Evolutionary conservation across 2,888 invertebrate genomes (phyloP).

Genomic region (Heliconius charithonia): DNA sequence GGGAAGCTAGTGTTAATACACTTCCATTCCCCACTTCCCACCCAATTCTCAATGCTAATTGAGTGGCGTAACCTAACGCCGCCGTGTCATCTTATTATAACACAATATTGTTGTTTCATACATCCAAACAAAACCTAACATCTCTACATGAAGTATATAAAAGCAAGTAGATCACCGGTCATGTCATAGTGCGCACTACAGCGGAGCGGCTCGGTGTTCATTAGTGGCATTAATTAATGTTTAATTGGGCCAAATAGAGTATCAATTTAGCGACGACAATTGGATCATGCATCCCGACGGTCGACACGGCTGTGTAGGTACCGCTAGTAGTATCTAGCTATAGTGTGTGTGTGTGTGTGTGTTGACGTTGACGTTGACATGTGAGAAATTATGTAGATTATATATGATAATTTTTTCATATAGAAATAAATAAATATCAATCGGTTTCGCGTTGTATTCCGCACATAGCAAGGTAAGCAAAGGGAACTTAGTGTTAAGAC

Average conservation of each 20-base stretch:
- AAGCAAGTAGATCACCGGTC: conserved; percentile 44
- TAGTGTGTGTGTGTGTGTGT: no score
- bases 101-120: background rate
- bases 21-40: no score
- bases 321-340: no score
- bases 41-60: no score
- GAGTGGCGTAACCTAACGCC: no score
- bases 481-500: no score
- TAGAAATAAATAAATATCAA: no score
- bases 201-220: conserved; percentile 75
- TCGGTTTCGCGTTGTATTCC: no score
- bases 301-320: conserved; percentile 38
- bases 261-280: conserved; percentile 80
- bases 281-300: conserved; percentile 74
- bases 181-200: conserved; percentile 52
- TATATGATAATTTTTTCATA: background rate
- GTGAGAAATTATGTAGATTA: background rate
- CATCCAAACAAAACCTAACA: conserved; percentile 15
- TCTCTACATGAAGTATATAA: conserved; percentile 29
- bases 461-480: no score
- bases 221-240: conserved; percentile 80
- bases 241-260: conserved; percentile 82
- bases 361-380: background rate
- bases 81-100: no score
- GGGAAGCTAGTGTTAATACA: no score